A percentile compares a stretch with the other conserved stretches of the same genome.
Evolutionary conservation across 2,888 invertebrate genomes (phyloP).

Genomic region (Patella ulyssiponensis): DNA sequence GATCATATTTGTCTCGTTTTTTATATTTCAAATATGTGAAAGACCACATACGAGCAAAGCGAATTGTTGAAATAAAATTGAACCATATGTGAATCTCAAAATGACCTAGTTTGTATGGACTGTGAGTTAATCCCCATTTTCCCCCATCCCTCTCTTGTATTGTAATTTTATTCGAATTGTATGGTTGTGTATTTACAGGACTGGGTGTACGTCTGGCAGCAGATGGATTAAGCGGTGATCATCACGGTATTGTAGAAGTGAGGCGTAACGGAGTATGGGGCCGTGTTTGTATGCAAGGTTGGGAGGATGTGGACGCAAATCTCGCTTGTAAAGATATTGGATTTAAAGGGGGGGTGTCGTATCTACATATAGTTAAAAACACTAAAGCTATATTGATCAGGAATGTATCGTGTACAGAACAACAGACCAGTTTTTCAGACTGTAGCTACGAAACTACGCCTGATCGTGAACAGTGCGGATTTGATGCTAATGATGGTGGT

Average conservation of each 20-base stretch:
- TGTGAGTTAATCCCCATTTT: no score
- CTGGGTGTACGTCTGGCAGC: conserved; percentile 44
- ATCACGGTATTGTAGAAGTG: conserved; percentile 76
- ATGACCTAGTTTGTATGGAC: no score
- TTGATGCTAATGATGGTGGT: conserved; percentile 57
- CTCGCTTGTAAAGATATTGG: conserved; percentile 72
- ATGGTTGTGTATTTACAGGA: conserved; percentile 31
- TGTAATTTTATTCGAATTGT: neutral
- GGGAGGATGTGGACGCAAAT: conserved; percentile 79
- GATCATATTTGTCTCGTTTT: no score
- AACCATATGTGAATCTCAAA: no score
- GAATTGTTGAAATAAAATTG: no score
- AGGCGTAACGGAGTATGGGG: conserved; percentile 81
- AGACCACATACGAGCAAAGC: no score
- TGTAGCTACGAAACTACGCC: conserved; percentile 45
- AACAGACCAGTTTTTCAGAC: conserved; percentile 39
- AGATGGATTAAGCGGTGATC: conserved; percentile 46
- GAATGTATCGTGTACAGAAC: conserved; percentile 48
- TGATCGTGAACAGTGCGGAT: conserved; percentile 47
- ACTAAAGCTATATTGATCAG: conserved; percentile 55
- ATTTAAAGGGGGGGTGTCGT: conserved; percentile 58
- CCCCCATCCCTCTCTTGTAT: neutral
- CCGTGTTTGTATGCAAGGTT: conserved; percentile 82
- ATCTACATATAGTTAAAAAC: conserved; percentile 62
- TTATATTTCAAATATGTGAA: no score